Evolutionary conservation across 1,140 invertebrate species (phyloP), one percentile per base, ranked within the genome.

Genomic region (Aphelinus atriplicis): DNA sequence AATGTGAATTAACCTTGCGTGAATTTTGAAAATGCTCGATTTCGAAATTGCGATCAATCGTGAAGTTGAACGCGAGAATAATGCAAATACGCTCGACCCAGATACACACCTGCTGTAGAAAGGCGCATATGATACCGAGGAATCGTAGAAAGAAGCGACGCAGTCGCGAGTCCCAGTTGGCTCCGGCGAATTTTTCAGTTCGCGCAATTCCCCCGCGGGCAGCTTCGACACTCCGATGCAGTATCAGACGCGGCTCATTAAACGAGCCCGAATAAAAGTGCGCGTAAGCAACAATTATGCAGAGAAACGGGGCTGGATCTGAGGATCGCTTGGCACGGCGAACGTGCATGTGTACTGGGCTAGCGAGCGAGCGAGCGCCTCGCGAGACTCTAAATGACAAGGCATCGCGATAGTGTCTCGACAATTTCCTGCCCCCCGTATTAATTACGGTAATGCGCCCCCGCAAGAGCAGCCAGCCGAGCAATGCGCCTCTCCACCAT

Each of bases 171-270:
- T 26, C 26, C 26, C 26, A 26, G 26, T 26, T 26, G 42, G n/a
- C 42, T 2, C 68, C 73, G 72, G 68, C 71, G 73, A 75, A 79
- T 77, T 76, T 79, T 77, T 76, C 69, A 26, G 26, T 26, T 26
- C 58, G 65, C 53, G 0, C 62, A 78, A 78, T 76, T 79, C 71
- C 71, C 77, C 46, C 10, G 26, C 43, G 75, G 76, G 75, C 79
- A 79, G 70, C 73, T 65, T 73, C 72, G 63, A 63, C 58, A 61
- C 47, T 73, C 63, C 64, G 48, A n/a, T 55, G 62, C 46, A 78
- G 0, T 26, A 79, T 78, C 68, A 71, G 75, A 82, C 75, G 77
- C 77, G 78, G 71, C 79, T 81, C 79, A 80, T 83, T 81, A 82
- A 82, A 77, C 57, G n/a, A 64, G 9, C 10, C 58, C 48, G 61